Evolutionary conservation across 37 sponge, comb jelly and placozoan species (phyloP), one percentile per base, ranked within the genome.

Genomic region (Cliona cf. orientalis): DNA sequence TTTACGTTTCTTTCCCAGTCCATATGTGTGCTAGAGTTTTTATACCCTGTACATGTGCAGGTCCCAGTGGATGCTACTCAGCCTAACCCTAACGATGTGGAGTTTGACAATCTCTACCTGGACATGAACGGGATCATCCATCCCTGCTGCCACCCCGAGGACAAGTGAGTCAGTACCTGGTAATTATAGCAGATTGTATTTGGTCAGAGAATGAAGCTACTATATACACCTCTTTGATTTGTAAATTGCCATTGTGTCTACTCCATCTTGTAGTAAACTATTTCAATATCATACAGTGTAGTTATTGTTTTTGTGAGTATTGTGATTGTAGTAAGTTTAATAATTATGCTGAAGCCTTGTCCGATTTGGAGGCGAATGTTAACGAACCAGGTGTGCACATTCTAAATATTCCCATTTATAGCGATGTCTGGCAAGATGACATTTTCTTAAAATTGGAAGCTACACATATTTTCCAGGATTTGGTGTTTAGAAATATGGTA

Each of bases 101-200:
- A 99, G 87, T 99, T 96, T 73, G 99, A 99, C 69, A 99, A 99
- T 61, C 93, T 99, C 45, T 99, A 99, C 81, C 87, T 99, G 44
- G 99, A 99, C 72, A 99, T 99, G 99, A 99, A 99, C 69, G 99
- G 99, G 0, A 99, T 99, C 81, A 99, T 99, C 21, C 99, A 99
- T 58, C 99, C 99, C 2, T 99, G 99, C 78, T 94, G 99, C 61
- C 99, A 99, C 59, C 99, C 99, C 7, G 99, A 99, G 80, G 99
- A 99, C 87, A 94, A 86, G 94, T 93, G 79, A 84, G 86, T 53
- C 26, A 61, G 6, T 25, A 7, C 6, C 6, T 12, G n/a, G 63
- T 22, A 6, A 26, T 11, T 12, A 61, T 61, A n/a, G 25, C 5
- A 61, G 6, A 49, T 49, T 49, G 17, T 49, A 11, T 19, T 49